Evolutionary conservation across 2,113 vertebrate genomes (phyloP).

Genomic region (Caretta caretta): DNA sequence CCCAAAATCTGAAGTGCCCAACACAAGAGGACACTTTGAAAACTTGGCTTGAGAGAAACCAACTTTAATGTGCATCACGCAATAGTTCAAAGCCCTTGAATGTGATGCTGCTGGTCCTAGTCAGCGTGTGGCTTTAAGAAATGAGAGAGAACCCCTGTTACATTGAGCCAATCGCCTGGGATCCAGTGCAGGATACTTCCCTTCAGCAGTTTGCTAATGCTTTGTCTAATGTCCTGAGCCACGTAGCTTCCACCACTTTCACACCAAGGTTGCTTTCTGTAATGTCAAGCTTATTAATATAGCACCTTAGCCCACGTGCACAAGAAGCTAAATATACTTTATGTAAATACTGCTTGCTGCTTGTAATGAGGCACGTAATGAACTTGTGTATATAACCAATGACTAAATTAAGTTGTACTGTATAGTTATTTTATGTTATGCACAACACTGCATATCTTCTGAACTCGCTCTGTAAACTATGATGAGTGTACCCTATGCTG

Average conservation of each 20-base stretch:
- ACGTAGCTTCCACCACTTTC: not conserved
- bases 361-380: slow-evolving; percentile 17
- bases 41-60: not conserved
- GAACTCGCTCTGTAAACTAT: not conserved
- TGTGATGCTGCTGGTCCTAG: not conserved
- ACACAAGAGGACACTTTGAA: not conserved
- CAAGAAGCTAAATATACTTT: not conserved
- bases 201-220: not conserved
- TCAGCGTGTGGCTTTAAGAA: not conserved
- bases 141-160: not conserved
- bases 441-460: not conserved
- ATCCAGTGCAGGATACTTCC: not conserved
- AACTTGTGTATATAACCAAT: slow-evolving; percentile 14
- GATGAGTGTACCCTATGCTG: not conserved
- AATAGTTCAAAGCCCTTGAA: not conserved
- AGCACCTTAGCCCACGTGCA: not conserved
- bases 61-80: not conserved
- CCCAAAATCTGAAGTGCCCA: not conserved
- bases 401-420: not conserved
- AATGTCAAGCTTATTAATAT: not conserved
- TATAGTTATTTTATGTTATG: not conserved
- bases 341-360: slow-evolving; percentile 5
- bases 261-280: not conserved
- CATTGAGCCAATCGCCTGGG: not conserved
- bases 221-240: not conserved